Evolutionary conservation across 2,113 vertebrate genomes (phyloP).

Genomic region (Lates calcarifer): DNA sequence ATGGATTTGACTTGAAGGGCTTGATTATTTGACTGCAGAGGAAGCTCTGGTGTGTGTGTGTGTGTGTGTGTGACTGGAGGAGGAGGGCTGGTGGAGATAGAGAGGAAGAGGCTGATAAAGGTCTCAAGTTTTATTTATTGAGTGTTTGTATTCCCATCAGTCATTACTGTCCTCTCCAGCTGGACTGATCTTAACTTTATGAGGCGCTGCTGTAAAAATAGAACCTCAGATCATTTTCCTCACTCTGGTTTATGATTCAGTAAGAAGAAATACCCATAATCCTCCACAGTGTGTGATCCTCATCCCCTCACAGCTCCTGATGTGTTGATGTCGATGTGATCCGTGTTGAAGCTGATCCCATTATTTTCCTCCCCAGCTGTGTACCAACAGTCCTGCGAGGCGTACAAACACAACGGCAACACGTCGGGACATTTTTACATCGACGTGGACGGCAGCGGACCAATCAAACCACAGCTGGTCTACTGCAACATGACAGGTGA

Average conservation of each 20-base stretch:
- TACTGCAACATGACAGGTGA: slow-evolving; percentile 90
- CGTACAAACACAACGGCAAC: slow-evolving; percentile 89
- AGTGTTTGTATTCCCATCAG: slow-evolving; percentile 9
- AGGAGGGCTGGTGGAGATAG: background rate
- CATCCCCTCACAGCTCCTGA: background rate
- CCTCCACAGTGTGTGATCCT: slow-evolving; percentile 4
- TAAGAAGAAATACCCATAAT: background rate
- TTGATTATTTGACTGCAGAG: background rate
- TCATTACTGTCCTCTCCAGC: background rate
- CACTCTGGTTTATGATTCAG: background rate
- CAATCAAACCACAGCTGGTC: slow-evolving; percentile 86
- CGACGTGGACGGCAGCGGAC: slow-evolving; percentile 91
- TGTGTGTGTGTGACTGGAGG: background rate
- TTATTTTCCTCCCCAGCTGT: slow-evolving; percentile 71
- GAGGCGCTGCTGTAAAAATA: background rate
- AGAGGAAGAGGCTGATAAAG: slow-evolving; percentile 20
- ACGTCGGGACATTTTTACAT: slow-evolving; percentile 89
- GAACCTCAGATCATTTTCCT: slow-evolving; percentile 11
- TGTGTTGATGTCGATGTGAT: slow-evolving; percentile 5
- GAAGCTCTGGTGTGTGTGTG: background rate
- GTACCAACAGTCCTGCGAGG: slow-evolving; percentile 92
- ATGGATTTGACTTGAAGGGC: background rate
- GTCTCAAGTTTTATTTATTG: slow-evolving; percentile 14
- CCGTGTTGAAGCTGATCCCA: slow-evolving; percentile 8
- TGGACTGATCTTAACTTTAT: slow-evolving; percentile 1